phyloP scores from a whole-genome alignment of 92 coral and sea anemone species.

The Epizoanthus rinbou region DNA sequence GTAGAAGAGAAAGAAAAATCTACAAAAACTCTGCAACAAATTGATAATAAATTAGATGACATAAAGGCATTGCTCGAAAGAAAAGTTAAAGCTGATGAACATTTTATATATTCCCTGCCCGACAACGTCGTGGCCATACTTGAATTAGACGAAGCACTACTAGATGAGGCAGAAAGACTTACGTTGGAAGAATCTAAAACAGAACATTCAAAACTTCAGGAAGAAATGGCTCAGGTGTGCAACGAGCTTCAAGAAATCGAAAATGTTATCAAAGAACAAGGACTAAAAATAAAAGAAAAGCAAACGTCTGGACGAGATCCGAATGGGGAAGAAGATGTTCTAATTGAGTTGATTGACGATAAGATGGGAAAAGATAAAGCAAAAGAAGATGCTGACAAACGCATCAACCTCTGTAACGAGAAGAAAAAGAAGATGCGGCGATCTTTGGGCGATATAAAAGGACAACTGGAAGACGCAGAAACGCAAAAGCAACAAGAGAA shows the following conservation, averaged over 20 bases:
- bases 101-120: neutral
- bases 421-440: neutral
- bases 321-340: constrained; percentile 42
- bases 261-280: constrained; percentile 44
- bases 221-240: constrained; percentile 4
- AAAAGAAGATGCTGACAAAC: constrained; percentile 4
- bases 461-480: neutral
- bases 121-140: constrained; percentile 9
- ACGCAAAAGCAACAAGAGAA: neutral
- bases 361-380: constrained; percentile 16
- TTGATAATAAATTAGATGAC: neutral
- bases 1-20: constrained; percentile 46
- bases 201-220: constrained; percentile 13
- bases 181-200: neutral
- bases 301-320: constrained; percentile 45
- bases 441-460: no score
- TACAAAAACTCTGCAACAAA: constrained; percentile 29
- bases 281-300: constrained; percentile 36
- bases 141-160: neutral
- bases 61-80: constrained; percentile 18
- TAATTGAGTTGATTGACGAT: neutral
- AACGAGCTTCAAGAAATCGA: constrained; percentile 43
- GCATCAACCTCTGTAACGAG: neutral
- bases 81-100: neutral
- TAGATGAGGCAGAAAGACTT: constrained; percentile 2